phyloP scores from a whole-genome alignment of 2,113 vertebrate genomes.

The Thamnaconus septentrionalis region DNA sequence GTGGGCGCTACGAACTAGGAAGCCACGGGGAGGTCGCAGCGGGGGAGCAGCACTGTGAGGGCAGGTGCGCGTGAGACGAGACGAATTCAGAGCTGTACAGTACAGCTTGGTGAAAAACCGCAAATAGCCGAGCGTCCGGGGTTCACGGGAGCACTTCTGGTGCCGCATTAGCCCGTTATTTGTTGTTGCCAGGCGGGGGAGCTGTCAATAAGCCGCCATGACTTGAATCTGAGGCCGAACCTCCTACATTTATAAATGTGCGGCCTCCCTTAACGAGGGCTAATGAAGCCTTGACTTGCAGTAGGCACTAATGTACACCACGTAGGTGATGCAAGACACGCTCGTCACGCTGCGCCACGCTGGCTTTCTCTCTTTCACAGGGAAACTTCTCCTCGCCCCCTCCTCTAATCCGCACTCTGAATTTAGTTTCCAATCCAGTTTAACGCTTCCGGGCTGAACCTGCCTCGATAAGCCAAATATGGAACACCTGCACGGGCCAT shows the following conservation, averaged over 20 bases:
- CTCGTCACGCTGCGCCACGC: slow-evolving; percentile 14
- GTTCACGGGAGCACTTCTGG: slow-evolving; percentile 44
- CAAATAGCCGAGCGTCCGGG: too few relatives aligned
- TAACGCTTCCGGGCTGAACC: slow-evolving; percentile 20
- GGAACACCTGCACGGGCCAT: slow-evolving; percentile 42
- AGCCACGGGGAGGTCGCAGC: too few relatives aligned
- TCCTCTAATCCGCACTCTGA: slow-evolving; percentile 15
- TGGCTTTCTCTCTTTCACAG: slow-evolving; percentile 20
- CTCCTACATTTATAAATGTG: slow-evolving; percentile 47
- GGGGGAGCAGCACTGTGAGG: too few relatives aligned
- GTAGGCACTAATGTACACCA: slow-evolving; percentile 48
- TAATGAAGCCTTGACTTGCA: slow-evolving; percentile 47
- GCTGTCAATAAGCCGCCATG: slow-evolving; percentile 32
- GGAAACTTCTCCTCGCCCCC: slow-evolving; percentile 1
- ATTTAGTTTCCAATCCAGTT: slow-evolving; percentile 29
- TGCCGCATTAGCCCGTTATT: slow-evolving; percentile 45
- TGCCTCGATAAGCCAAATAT: slow-evolving; percentile 29
- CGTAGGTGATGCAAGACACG: slow-evolving; percentile 21
- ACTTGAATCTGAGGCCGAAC: slow-evolving; percentile 31
- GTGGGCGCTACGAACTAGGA: too few relatives aligned
- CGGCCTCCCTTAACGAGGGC: slow-evolving; percentile 31
- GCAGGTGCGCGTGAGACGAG: too few relatives aligned
- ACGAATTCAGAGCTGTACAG: too few relatives aligned
- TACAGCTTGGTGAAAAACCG: too few relatives aligned
- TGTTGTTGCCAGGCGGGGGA: slow-evolving; percentile 45